Base-by-base conservation (phyloP, 2,797 vertebrate genomes). In the Ispidina picta region DNA sequence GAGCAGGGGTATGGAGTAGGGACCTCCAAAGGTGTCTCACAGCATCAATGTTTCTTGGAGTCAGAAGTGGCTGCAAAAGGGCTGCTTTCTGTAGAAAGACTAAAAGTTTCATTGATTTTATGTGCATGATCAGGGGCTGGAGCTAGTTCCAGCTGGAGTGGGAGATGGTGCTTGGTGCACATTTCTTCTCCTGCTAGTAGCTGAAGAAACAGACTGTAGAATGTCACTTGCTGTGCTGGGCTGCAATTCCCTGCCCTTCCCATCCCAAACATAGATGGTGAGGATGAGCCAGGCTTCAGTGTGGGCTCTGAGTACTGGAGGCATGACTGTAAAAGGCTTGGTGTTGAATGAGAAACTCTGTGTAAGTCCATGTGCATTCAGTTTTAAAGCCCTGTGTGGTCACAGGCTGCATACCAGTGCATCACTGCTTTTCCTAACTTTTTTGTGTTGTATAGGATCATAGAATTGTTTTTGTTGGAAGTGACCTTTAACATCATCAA, bases 161-260 rank as follows among this genome's bases (percentile, higher is more conserved):
- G 33, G 41, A 72, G 33, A 43, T 19, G 6, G 6, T 46, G 15
- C 8, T 66, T 68, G 19, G 8, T 35, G 13, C 15, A 5, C 20
- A 5, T 37, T 80, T 86, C 29, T 8, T 71, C 65, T 76, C 25
- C 60, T 69, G 46, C 21, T 60, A 68, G 12, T 51, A 60, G 20
- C 17, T 29, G 58, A 46, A 33, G 22, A 82, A 85, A 44, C 15
- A 72, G 77, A 39, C 9, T 41, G 13, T 43, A 80, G 11, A 29
- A 43, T 0, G 2, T 21, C 17, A 4, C 15, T 75, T 76, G 55
- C 37, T 60, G 31, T 0, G 0, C 51, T 48, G 69, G 21, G 20
- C 43, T 23, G 10, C 46, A 86, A 44, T 39, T 72, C 69, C 37
- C 19, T 68, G 21, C 26, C 28, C 62, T 78, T 72, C 39, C 56